phyloP scores from a whole-genome alignment of 2,113 vertebrate genomes.

The Centropus bengalensis region DNA sequence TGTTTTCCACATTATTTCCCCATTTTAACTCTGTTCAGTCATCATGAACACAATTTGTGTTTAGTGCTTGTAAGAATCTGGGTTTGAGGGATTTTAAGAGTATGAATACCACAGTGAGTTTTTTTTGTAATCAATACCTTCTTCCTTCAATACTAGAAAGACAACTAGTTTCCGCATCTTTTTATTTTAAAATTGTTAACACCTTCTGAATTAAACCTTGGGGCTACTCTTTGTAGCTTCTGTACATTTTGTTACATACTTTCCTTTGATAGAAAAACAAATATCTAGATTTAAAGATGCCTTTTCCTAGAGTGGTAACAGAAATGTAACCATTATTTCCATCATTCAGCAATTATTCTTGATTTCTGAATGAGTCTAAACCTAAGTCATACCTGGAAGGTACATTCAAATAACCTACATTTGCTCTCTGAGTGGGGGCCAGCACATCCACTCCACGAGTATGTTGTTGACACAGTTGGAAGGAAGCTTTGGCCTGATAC shows the following conservation, averaged over 20 bases:
- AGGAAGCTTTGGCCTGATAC: fast-evolving
- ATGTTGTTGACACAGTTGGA: fast-evolving
- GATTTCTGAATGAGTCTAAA: neutral
- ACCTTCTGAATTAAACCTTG: neutral
- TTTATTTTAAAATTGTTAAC: neutral
- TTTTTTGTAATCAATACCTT: neutral
- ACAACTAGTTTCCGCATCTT: neutral
- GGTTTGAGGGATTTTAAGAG: fast-evolving
- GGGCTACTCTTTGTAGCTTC: neutral
- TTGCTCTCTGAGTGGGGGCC: neutral
- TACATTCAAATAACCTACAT: neutral
- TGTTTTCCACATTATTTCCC: neutral
- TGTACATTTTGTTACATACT: neutral
- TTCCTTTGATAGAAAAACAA: neutral
- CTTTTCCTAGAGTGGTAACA: neutral
- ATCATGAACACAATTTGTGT: neutral
- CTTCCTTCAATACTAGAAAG: neutral
- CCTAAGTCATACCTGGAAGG: neutral
- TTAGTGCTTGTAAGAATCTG: neutral
- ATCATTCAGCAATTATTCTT: neutral
- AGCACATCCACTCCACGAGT: fast-evolving
- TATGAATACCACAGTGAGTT: neutral
- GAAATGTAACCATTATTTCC: neutral
- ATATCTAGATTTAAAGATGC: neutral
- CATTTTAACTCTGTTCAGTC: neutral